Base-by-base conservation (phyloP, 2,113 vertebrate species). In the Alectura lathami region DNA sequence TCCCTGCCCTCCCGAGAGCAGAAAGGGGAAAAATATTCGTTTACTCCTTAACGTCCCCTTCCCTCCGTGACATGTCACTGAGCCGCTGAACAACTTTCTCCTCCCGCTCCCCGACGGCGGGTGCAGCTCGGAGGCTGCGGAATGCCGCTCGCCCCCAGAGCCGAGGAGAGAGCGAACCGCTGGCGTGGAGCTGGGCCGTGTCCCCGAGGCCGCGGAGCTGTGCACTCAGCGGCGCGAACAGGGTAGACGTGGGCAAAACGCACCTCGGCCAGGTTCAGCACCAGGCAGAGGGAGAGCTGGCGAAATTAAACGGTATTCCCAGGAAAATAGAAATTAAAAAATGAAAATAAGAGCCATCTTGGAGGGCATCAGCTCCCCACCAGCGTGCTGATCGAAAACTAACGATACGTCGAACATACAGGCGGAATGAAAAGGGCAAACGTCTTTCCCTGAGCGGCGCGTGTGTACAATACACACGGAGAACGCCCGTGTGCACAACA, bases 291-390 rank as follows among this genome's bases (percentile, higher is more conserved):
- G 4, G 3, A 62, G 16, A 47, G 20, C 3, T 3, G 17, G 51
- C 4, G 34, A n/a, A 43, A 70, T 45, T 59, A 38, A 85, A 27
- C 5, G 2, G 11, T 32, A 47, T 32, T 1, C 15, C 23, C 7
- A 10, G 10, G 8, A 47, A 13, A 27, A 12, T 23, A n/a, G 30
- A n/a, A 26, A 27, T 10, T 6, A 8, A 32, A 3, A 18, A 8
- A 20, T 34, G 9, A 50, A 17, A n/a, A 11, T 2, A 27, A n/a
- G 9, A 9, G 18, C 7, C 32, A 6, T 16, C 36, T 0, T 6
- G 45, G 36, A 40, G 8, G 42, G 8, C 34, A 36, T 38, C 47
- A 11, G 5, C 38, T 54, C 40, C 29, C 38, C 38, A 22, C 4
- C 21, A 16, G 4, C 1, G 29, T 16, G 15, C 48, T 11, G 17